These are phyloP conservation scores for Mythimna loreyi DNA, from an alignment of 2,888 invertebrate genomes.

Conservation along the genomic window DNA sequence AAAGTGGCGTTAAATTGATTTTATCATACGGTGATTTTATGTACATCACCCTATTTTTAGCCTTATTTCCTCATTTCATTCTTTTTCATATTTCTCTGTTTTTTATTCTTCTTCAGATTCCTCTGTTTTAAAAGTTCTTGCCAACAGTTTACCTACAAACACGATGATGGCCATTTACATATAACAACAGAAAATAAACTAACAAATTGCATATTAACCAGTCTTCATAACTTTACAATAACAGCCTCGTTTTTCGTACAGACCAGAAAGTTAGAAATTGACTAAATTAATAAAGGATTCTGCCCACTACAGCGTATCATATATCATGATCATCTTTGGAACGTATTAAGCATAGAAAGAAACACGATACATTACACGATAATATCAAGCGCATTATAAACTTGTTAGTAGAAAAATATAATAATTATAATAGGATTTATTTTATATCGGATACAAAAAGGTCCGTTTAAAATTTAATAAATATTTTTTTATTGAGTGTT, in stretches of 20 bases:
- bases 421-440: no score
- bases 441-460: no score
- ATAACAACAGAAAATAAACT: neutral
- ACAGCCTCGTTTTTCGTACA: neutral
- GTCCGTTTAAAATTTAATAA: no score
- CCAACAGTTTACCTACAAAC: neutral
- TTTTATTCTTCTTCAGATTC: neutral
- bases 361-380: no score
- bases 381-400: no score
- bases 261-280: slow-evolving; percentile 31
- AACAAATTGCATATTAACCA: neutral
- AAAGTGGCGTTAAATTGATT: neutral
- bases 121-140: neutral
- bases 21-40: neutral
- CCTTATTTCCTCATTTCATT: neutral
- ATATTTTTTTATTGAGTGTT: no score
- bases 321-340: no score
- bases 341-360: no score
- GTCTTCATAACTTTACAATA: neutral
- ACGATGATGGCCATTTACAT: neutral
- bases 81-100: neutral
- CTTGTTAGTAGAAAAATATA: no score
- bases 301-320: no score
- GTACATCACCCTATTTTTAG: neutral
- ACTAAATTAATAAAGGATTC: slow-evolving; percentile 46